Evolutionary conservation across 2,797 vertebrate species (phyloP), one percentile per base, ranked within the genome.

Genomic region (Petrocephalus schoutedeni): DNA sequence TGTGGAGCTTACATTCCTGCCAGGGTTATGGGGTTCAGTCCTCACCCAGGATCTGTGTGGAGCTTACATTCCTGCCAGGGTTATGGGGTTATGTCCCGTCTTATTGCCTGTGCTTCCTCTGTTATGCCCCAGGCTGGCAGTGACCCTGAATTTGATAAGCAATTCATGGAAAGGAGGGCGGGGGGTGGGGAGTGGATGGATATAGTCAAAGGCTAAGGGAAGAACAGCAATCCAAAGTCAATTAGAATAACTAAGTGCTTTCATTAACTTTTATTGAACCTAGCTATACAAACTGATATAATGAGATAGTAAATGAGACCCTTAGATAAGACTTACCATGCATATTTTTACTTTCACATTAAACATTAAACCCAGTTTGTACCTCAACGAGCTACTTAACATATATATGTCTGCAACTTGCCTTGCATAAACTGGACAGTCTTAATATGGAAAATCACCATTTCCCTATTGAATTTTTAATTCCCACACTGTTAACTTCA

Each of bases 111-210:
- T 41, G 67, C 16, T 74, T 74, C 5, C 32, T 74, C 12, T 41
- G 36, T 8, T 45, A 45, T 41, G 71, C 71, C 16, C 16, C 71
- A 77, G 71, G 71, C 36, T 45, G 19, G 71, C 71, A 41, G 71
- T 77, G 64, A 67, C 64, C 64, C 64, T 67, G 64, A 67, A 67
- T 67, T 67, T 28, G 61, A 77, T 77, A 41, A 77, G 71, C 71
- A 45, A 77, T 77, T 77, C 16, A 2, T 19, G 56, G 10, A 14
- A 57, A 57, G 10, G 28, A 0, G 36, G 6, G 64, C 28, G 28
- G 36, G 1, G 1, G 14, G 1, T n/a, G 2, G 36, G 28, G 28
- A 28, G 28, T 28, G 28, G 28, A 28, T 28, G 28, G 28, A 28
- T 28, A 77, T 19, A 36, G 41, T 67, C 28, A 8, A 77, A 77